These are phyloP conservation scores for Panthera leo DNA, from an alignment of 2,113 vertebrate species.

Conservation along the genomic window DNA sequence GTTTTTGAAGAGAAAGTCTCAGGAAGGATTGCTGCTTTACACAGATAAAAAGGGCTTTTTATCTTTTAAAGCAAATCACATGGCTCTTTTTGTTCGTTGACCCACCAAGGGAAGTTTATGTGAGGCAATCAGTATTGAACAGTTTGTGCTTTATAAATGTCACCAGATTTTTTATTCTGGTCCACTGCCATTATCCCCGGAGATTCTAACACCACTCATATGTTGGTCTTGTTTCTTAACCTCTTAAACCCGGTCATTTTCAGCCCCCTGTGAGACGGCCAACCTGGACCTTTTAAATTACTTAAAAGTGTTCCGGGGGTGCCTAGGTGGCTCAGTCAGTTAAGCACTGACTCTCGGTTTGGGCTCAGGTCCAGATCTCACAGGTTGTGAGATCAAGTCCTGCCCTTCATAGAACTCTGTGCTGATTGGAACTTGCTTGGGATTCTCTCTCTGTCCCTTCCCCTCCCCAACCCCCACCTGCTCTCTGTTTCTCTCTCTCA, in stretches of 20 bases:
- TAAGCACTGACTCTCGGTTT: too few relatives aligned
- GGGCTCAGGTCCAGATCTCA: too few relatives aligned
- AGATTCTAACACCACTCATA: background rate
- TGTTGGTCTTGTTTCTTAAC: constrained; percentile 31
- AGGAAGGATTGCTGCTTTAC: constrained; percentile 41
- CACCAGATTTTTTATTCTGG: background rate
- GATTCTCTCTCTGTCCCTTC: too few relatives aligned
- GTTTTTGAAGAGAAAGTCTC: constrained; percentile 51
- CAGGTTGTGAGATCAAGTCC: too few relatives aligned
- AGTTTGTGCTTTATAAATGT: constrained; percentile 36
- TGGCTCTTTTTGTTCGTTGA: constrained; percentile 39
- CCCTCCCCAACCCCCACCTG: too few relatives aligned
- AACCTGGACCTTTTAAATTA: background rate
- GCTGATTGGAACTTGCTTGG: too few relatives aligned
- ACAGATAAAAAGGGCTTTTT: constrained; percentile 51
- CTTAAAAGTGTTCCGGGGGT: background rate
- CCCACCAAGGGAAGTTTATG: constrained; percentile 5
- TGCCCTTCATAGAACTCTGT: too few relatives aligned
- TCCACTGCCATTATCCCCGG: background rate
- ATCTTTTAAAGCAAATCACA: constrained; percentile 29
- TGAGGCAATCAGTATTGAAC: constrained; percentile 33
- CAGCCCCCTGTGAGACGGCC: background rate
- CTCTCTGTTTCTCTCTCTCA: too few relatives aligned
- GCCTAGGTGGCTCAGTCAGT: too few relatives aligned
- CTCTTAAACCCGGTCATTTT: background rate